Evolutionary conservation across 2,888 invertebrate genomes (phyloP), one percentile per base, ranked within the genome.

Genomic region (Idaea straminata): DNA sequence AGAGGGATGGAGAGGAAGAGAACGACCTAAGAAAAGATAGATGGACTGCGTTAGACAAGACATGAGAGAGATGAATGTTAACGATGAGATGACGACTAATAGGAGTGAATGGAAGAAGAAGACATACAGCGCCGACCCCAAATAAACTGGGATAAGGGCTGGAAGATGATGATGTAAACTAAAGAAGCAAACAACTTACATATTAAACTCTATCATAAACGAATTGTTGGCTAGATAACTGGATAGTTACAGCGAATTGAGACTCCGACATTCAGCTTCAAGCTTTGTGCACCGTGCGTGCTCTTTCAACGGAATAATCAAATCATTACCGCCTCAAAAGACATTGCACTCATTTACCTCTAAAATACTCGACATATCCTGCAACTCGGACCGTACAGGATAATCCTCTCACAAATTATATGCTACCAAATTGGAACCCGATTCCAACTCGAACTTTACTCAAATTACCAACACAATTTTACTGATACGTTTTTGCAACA

Each of bases 221-320:
- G 47, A 13, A 47, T 10, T 47, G 47, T 47, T 47, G 7, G 47
- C 13, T 47, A 47, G 47, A 47, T 13, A 47, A 47, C 47, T 47
- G 47, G 13, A 47, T 47, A 47, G 47, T 47, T 47, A 7, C 10
- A 47, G 13, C 6, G 47, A 47, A 10, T 47, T 13, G 7, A 4
- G 10, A 47, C 47, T 47, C 6, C 60, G 58, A 57, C 79, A 68
- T 72, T 79, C 77, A 78, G 78, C 81, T 78, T 77, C 82, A 81
- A 78, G 80, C 83, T 79, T 80, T 84, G 84, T 81, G 79, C 83
- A 83, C 76, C 78, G 80, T 78, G 79, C 79, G 82, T 87, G 89
- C 79, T 83, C 87, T 81, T 78, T 86, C 87, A 85, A 71, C 71
- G 78, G 78, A 82, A 86, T 89, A 92, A 92, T 91, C 80, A 84